Evolutionary conservation across 2,888 invertebrate species (phyloP).

Genomic region (Craniophora ligustri): DNA sequence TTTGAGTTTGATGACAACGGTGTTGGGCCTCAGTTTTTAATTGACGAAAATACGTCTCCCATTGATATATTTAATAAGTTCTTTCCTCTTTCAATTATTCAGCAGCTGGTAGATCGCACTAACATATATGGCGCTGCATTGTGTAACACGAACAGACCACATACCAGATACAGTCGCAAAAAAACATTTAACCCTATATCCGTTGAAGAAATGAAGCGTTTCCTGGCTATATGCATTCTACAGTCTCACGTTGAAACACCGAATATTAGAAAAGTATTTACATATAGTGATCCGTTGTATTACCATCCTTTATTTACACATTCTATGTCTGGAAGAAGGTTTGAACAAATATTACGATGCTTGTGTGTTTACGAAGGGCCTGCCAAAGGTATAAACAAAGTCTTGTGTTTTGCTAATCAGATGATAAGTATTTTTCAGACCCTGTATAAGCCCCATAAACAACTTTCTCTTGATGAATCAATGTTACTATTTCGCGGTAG

Average conservation of each 20-base stretch:
- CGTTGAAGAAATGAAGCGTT: constrained; percentile 11
- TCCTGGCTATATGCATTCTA: constrained; percentile 11
- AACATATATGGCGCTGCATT: constrained; percentile 7
- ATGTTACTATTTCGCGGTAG: no score
- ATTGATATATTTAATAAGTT: no score
- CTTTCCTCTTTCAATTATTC: neutral
- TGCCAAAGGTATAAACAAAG: constrained; percentile 10
- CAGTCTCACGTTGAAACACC: constrained; percentile 14
- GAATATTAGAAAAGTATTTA: constrained; percentile 8
- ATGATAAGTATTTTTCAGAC: neutral
- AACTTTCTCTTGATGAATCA: no score
- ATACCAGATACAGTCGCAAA: constrained; percentile 11
- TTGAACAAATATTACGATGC: constrained; percentile 15
- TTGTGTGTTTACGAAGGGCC: constrained; percentile 8
- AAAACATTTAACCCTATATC: constrained; percentile 13
- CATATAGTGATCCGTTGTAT: constrained; percentile 12
- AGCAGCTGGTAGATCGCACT: neutral
- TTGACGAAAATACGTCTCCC: no score
- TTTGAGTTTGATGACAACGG: no score
- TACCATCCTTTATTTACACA: constrained; percentile 6
- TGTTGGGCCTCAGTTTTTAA: no score
- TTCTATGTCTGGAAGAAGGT: constrained; percentile 5
- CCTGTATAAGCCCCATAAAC: no score
- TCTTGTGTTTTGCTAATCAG: constrained; percentile 5
- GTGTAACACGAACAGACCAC: constrained; percentile 11